Evolutionary conservation across 1,140 invertebrate genomes (phyloP).

Genomic region (Ceratina australensis): DNA sequence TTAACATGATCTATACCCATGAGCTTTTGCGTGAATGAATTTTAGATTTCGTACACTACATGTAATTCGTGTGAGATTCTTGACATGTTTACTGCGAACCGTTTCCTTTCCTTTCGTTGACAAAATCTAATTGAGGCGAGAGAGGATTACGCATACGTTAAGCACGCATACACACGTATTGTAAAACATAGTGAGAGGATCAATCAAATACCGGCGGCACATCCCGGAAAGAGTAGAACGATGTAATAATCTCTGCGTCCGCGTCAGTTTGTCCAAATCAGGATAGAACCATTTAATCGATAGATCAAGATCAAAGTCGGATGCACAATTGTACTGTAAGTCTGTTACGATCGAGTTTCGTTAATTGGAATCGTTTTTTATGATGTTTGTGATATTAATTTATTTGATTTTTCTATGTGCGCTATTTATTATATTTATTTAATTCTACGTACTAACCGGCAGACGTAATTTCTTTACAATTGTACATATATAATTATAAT

Average conservation of each 20-base stretch:
- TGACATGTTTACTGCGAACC: neutral
- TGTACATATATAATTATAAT: constrained; percentile 35
- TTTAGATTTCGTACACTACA: neutral
- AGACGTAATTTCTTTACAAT: constrained; percentile 22
- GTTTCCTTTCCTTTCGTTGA: neutral
- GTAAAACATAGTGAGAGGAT: constrained; percentile 28
- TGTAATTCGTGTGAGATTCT: neutral
- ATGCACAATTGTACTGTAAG: constrained; percentile 45
- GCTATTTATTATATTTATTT: constrained; percentile 45
- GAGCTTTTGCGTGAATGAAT: neutral
- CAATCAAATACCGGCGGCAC: constrained; percentile 8
- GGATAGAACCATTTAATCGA: constrained; percentile 7
- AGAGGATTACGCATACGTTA: constrained; percentile 23
- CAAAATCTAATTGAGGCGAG: constrained; percentile 6
- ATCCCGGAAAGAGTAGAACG: constrained; percentile 2
- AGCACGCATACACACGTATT: constrained; percentile 14
- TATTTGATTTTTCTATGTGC: constrained; percentile 37
- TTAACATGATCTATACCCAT: neutral
- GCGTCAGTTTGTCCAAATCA: constrained; percentile 12
- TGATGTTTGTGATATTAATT: constrained; percentile 46
- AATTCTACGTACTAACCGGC: neutral
- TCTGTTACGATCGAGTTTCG: constrained; percentile 1
- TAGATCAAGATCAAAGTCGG: constrained; percentile 29
- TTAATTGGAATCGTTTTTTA: constrained; percentile 36
- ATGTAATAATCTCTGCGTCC: constrained; percentile 14